Evolutionary conservation across 2,797 vertebrate genomes (phyloP).

Genomic region (Martes flavigula): DNA sequence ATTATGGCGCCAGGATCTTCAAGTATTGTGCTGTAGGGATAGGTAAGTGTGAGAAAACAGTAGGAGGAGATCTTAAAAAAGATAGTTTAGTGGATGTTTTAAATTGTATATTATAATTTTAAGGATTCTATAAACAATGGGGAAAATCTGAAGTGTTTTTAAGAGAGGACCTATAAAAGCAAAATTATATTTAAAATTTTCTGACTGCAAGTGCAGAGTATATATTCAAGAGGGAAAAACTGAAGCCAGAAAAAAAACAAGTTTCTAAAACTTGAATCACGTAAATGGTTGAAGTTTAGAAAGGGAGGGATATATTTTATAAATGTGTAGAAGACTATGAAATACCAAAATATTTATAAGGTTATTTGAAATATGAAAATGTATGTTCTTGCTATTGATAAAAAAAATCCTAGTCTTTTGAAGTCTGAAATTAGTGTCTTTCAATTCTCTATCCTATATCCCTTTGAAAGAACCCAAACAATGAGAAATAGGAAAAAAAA

Average conservation of each 20-base stretch:
- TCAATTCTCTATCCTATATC: not conserved
- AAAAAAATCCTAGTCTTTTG: not conserved
- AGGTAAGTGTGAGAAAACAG: not conserved
- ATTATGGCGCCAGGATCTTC: fast-evolving
- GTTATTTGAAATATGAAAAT: not conserved
- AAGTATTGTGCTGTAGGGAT: not conserved
- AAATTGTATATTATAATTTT: not conserved
- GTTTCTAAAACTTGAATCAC: not conserved
- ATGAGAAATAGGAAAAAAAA: not conserved
- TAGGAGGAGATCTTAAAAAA: not conserved
- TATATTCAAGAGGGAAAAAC: not conserved
- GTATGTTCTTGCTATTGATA: not conserved
- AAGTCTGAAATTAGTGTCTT: not conserved
- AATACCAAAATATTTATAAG: not conserved
- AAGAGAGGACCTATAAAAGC: not conserved
- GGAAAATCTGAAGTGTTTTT: not conserved
- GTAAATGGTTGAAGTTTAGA: not conserved
- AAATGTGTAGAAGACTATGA: not conserved
- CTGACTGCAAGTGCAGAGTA: not conserved
- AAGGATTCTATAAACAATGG: not conserved
- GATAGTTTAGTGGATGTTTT: not conserved
- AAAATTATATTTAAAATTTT: not conserved
- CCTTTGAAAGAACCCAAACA: not conserved
- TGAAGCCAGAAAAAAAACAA: not conserved
- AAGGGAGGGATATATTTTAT: not conserved